Base-by-base conservation (phyloP, 2,797 vertebrate species). In the Malurus splendens region DNA sequence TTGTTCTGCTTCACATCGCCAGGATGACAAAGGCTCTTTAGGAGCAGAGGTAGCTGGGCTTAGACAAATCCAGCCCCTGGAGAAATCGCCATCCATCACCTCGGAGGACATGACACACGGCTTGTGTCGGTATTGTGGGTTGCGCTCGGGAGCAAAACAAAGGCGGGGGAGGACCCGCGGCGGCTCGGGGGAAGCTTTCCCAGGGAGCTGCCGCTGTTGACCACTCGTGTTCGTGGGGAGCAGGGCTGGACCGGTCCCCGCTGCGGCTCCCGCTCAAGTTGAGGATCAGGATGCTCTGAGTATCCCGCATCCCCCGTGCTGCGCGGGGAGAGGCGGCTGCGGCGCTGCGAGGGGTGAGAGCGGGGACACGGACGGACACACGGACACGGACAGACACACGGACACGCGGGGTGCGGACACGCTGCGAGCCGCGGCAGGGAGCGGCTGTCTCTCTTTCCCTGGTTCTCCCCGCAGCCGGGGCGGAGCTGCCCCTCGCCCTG, bases 11-110 rank as follows among this genome's bases (percentile, higher is more conserved):
- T 28, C 59, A 0, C 62, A 2, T 4, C 4, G 7, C 24, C 5
- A 42, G 45, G 71, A 73, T 90, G 87, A 81, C 89, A 95, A 93
- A 95, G 72, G 82, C 65, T 51, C 25, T 36, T 51, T 17, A 1
- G 0, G 54, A 65, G 0, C 38, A 6, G 71, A 36, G 59, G 18
- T 7, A 36, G 48, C 23, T 7, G 51, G 25, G 8, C 50, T 66
- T 20, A 2, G 56, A 45, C 50, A 32, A 39, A 87, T 50, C 33
- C 81, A 67, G 8, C 36, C 48, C 56, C 82, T 11, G 74, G 16
- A 32, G 82, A 10, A 50, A 66, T 59, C 30, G 0, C 65, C 19
- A 16, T 50, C 2, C 18, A 15, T 77, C 81, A 45, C 73, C 56
- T 10, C 18, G 5, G 79, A 60, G 77, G 68, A 42, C 56, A 8